Percentiles rank a stretch among this genome's conserved stretches.
phyloP scores from a whole-genome alignment of 53 echinoderm and acorn worm genomes.

The Temnopleurus reevesii region DNA sequence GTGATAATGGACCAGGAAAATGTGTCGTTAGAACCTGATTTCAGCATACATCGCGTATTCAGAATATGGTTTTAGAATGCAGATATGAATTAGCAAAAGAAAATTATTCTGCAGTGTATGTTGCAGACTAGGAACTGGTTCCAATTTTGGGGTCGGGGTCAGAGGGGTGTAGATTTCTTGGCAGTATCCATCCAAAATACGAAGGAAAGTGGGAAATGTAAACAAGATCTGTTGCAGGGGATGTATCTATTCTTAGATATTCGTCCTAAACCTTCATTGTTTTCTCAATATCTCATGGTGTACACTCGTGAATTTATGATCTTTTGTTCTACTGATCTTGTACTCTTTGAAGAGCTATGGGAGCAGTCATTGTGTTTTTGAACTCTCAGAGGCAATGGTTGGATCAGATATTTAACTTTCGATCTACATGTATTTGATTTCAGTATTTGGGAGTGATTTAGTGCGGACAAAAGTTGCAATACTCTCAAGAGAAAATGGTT shows the following conservation, averaged over 20 bases:
- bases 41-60: too few relatives aligned
- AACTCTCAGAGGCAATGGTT: background rate
- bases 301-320: background rate
- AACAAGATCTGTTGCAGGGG: background rate
- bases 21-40: too few relatives aligned
- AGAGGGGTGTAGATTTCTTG: slow-evolving; percentile 7
- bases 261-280: background rate
- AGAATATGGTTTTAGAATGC: too few relatives aligned
- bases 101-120: too few relatives aligned
- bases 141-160: background rate
- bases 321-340: background rate
- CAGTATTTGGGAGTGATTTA: background rate
- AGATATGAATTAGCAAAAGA: too few relatives aligned
- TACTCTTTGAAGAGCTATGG: background rate
- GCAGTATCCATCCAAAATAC: background rate
- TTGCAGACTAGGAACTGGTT: background rate
- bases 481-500: background rate
- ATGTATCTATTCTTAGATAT: background rate
- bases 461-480: background rate
- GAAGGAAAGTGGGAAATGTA: background rate
- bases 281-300: background rate
- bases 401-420: background rate
- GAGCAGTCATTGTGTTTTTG: background rate
- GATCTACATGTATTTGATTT: too few relatives aligned
- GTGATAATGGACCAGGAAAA: too few relatives aligned